Evolutionary conservation across 2,113 vertebrate species (phyloP), one percentile per base, ranked within the genome.

Genomic region (Caracal caracal): DNA sequence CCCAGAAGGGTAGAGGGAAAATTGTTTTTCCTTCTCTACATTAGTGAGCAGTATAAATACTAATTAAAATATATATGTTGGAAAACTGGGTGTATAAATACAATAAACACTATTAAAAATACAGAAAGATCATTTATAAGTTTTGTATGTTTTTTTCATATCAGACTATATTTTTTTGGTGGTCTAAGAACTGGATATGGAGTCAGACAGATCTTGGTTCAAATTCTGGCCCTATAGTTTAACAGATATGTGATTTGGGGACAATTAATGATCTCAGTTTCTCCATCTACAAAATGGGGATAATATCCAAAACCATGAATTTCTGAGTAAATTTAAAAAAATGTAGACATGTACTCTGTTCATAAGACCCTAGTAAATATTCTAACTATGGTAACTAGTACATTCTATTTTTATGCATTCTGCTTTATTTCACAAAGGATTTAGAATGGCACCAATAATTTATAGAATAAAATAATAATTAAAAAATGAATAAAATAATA

Each of bases 321-420:
- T 82, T 61, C 24, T 78, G 7, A 80, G 75, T 73, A 63, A 61
- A 68, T 49, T 30, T 10, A 17, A 30, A 92, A 83, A 95, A 92
- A 63, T 47, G 15, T 82, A 40, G 40, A 22, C 35, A 35, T 88
- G 9, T 49, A 81, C 56, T n/a, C 19, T 71, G 35, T 56, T n/a
- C 26, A 78, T 43, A 73, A 53, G 30, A 87, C 2, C 35, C 76
- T 16, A 84, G 70, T 68, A 68, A 66, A 90, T 75, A 47, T 63
- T n/a, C 26, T 85, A 33, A 19, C 33, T 61, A 63, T 53, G 3
- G 70, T 61, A 51, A 79, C 40, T 79, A 51, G 49, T 51, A 85
- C 71, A 87, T 73, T 73, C 17, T 92, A 35, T 63, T 68, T 95
- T 93, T 83, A 79, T n/a, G 63, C 70, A 79, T 90, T 53, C 19